Evolutionary conservation across 92 coral and sea anemone species (phyloP).

Genomic region (Nematostella vectensis): DNA sequence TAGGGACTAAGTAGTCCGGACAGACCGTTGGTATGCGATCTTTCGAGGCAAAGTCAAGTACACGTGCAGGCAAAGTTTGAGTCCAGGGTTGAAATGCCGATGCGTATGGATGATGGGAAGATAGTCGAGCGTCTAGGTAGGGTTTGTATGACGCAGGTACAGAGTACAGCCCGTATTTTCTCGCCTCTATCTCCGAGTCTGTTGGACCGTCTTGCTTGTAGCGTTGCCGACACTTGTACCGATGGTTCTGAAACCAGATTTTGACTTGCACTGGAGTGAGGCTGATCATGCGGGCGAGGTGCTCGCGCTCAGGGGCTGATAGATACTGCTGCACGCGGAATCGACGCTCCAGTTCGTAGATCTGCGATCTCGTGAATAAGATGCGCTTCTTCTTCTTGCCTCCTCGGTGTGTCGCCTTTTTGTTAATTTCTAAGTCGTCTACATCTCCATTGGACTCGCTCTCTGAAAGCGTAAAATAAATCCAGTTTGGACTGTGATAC

Average conservation of each 20-base stretch:
- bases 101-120: neutral
- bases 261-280: slow-evolving; percentile 94
- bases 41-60: too few species aligned
- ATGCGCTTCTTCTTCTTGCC: slow-evolving; percentile 76
- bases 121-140: neutral
- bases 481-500: too few species aligned
- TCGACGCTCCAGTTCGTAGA: slow-evolving; percentile 85
- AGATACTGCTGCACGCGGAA: slow-evolving; percentile 92
- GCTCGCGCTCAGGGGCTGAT: slow-evolving; percentile 93
- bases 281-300: slow-evolving; percentile 88
- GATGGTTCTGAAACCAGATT: slow-evolving; percentile 98
- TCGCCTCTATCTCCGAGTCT: neutral
- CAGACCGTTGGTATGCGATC: too few species aligned
- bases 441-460: neutral
- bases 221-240: slow-evolving; percentile 88
- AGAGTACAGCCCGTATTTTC: neutral
- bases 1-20: too few species aligned
- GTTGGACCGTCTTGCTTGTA: slow-evolving; percentile 24
- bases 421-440: neutral
- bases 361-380: slow-evolving; percentile 86
- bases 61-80: neutral
- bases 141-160: neutral
- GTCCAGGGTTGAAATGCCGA: slow-evolving; percentile 3
- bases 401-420: slow-evolving; percentile 3
- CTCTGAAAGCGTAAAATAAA: too few species aligned